Conservation (phyloP, 2,888 invertebrate species). For the Lampropteryx suffumata region DNA sequence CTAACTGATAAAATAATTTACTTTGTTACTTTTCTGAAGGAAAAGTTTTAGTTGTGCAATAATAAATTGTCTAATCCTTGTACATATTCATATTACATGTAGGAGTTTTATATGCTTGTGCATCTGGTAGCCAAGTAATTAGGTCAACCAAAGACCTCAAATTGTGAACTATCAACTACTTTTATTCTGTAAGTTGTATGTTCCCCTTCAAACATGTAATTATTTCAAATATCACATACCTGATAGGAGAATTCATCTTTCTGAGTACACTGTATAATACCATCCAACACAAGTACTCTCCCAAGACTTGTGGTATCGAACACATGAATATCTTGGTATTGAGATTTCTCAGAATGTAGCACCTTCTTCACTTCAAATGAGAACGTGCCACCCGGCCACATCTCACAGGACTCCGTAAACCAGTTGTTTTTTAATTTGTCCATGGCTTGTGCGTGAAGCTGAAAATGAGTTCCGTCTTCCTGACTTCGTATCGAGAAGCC, state of each 20-base stretch:
- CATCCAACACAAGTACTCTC: constrained; percentile 94
- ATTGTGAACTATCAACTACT: no score
- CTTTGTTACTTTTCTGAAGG: no score
- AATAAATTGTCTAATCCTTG: no score
- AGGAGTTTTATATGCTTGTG: no score
- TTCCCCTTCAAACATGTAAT: no score
- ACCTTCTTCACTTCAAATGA: constrained; percentile 92
- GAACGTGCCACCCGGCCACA: constrained; percentile 96
- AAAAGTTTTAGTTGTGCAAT: no score
- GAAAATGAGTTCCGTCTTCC: no score
- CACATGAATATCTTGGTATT: constrained; percentile 93
- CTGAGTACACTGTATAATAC: constrained; percentile 98
- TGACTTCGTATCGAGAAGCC: no score
- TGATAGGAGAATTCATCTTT: constrained; percentile 98
- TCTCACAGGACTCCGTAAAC: constrained; percentile 95
- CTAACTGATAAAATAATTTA: neutral
- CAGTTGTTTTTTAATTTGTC: constrained; percentile 90
- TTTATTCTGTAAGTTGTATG: no score
- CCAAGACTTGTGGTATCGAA: constrained; percentile 92
- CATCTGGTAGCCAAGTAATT: no score
- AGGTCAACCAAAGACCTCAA: no score
- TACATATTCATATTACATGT: no score
- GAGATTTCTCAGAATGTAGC: constrained; percentile 89
- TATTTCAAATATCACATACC: constrained; percentile 42
- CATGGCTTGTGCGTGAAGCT: constrained; percentile 70